These are phyloP conservation scores for Echinops telfairi DNA, from an alignment of 2,113 vertebrate species.

Conservation along the genomic window DNA sequence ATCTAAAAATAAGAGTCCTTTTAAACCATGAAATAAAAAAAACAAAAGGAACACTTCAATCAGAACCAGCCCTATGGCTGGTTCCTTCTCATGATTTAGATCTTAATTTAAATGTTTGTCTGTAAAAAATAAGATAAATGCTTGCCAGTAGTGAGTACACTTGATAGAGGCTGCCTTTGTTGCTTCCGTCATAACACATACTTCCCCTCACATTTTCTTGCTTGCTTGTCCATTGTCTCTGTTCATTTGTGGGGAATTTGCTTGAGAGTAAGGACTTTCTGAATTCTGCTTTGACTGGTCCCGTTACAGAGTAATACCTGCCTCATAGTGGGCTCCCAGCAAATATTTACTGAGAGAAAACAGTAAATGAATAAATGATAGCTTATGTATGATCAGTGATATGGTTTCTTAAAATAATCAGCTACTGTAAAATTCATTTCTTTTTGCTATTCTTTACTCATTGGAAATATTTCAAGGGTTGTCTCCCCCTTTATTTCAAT, in stretches of 20 bases:
- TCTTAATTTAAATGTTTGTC: not conserved
- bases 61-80: not conserved
- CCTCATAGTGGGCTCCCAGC: slow-evolving; percentile 17
- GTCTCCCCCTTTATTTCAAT: not conserved
- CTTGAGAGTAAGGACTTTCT: not conserved
- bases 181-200: not conserved
- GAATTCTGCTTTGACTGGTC: not conserved
- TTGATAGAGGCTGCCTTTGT: slow-evolving; percentile 12
- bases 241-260: not conserved
- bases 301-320: not conserved
- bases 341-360: slow-evolving; percentile 53
- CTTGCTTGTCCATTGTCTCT: not conserved
- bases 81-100: not conserved
- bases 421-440: slow-evolving; percentile 30
- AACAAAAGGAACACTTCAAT: too few relatives aligned
- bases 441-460: not conserved
- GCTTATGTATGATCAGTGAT: slow-evolving; percentile 12
- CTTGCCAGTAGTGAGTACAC: not conserved
- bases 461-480: not conserved
- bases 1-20: too few relatives aligned
- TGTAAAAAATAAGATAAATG: not conserved
- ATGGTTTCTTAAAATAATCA: slow-evolving; percentile 40
- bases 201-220: slow-evolving; percentile 31
- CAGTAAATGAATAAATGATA: slow-evolving; percentile 21
- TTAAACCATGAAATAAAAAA: too few relatives aligned